Evolutionary conservation across 2,888 invertebrate genomes (phyloP), one percentile per base, ranked within the genome.

Genomic region (Phymatocera aterrima): DNA sequence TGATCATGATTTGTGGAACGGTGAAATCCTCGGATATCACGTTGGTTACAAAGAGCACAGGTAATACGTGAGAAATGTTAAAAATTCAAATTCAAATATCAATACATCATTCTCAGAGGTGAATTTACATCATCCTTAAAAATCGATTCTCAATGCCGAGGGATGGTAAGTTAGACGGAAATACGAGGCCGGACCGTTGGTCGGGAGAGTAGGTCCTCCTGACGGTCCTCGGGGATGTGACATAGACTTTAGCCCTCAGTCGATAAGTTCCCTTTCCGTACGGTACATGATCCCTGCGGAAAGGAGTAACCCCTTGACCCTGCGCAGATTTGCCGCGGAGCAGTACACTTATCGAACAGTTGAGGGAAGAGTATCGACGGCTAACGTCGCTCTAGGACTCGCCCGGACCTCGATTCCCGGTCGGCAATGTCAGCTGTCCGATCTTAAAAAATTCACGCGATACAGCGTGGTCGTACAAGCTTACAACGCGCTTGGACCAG

Each of bases 21-120:
- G 97, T 60, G 96, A 96, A 86, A 93, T 97, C 83, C 92, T 97
- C 0, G 97, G 97, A 78, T 97, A 97, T 91, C 96, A 97, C 88
- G 95, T 97, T 37, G 96, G 97, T 84, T 97, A 95, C 92, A 95
- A 96, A 89, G 94, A 95, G 81, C 88, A 89, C 80, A 85, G 89
- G 90, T 90, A 86, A 83, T 60, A 72, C 68, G 8, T 43, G 68
- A 28, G 34, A 34, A 21, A 68, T 43, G 68, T 21, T 12, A 28
- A 6, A 12, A 37, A 64, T 64, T 64, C 10, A 6, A 40, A 37
- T 34, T 28, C 15, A 28, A 57, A 40, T 40, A 10, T 57, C 28
- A 28, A 5, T 40, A 28, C 57, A 3, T 24, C n/a, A n/a, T n/a
- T n/a, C n/a, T n/a, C n/a, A n/a, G 40, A 40, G 40, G 8, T 40